phyloP scores from a whole-genome alignment of 2,888 invertebrate species.

The Heliconius sara region DNA sequence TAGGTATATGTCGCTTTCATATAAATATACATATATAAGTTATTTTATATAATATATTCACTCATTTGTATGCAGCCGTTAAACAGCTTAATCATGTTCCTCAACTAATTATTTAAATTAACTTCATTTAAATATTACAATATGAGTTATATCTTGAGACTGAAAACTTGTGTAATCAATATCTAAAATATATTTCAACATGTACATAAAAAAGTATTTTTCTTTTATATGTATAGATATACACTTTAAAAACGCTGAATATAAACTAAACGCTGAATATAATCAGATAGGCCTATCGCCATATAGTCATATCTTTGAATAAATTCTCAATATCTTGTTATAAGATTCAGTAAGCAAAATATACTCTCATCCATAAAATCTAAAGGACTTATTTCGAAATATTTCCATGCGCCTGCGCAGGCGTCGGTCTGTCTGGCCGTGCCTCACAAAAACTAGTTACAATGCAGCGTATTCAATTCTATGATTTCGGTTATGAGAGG shows the following conservation, averaged over 20 bases:
- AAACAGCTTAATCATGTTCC: slow-evolving; percentile 11
- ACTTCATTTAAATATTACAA: slow-evolving; percentile 12
- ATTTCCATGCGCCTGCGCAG: slow-evolving; percentile 41
- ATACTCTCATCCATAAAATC: neutral
- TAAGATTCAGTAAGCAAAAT: neutral
- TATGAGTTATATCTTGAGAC: neutral
- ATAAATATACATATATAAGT: neutral
- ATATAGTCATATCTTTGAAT: no score
- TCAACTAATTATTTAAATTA: slow-evolving; percentile 6
- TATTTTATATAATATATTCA: neutral
- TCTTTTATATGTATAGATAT: no score
- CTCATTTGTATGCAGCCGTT: neutral
- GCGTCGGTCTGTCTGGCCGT: slow-evolving; percentile 58
- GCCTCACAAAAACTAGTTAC: slow-evolving; percentile 54
- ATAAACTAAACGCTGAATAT: no score
- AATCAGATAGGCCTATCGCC: no score
- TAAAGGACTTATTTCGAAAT: slow-evolving; percentile 1
- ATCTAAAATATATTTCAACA: neutral
- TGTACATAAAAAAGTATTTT: neutral
- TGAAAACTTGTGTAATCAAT: neutral
- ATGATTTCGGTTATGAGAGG: slow-evolving; percentile 53
- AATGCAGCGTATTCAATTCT: slow-evolving; percentile 54
- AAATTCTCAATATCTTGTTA: neutral
- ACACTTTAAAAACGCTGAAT: no score
- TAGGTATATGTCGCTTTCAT: neutral